Conservation (phyloP, 2,797 vertebrate species). For the Sciurus carolinensis region DNA sequence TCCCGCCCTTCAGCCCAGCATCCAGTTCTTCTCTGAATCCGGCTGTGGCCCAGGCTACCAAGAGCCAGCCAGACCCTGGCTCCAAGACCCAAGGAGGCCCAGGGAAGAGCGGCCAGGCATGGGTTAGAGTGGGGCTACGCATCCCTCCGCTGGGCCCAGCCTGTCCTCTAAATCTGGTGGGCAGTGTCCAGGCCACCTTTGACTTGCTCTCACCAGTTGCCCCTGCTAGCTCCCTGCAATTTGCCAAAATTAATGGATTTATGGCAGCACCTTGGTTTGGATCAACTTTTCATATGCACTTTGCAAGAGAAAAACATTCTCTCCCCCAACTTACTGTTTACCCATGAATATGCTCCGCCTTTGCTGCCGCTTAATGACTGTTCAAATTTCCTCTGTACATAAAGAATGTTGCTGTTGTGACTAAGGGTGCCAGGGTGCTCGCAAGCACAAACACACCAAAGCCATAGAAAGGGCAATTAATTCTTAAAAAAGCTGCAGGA, state of each 20-base stretch:
- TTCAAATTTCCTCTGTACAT: conserved; percentile 81
- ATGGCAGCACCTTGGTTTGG: conserved; percentile 85
- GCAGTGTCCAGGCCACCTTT: conserved; percentile 54
- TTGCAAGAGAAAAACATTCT: conserved; percentile 84
- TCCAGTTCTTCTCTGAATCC: accelerated
- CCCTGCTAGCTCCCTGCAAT: conserved; percentile 80
- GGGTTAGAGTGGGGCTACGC: background rate
- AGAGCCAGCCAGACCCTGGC: background rate
- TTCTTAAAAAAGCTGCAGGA: conserved; percentile 55
- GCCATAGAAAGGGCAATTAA: conserved; percentile 86
- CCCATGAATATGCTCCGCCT: conserved; percentile 83
- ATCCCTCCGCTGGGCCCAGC: accelerated
- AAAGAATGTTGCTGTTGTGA: conserved; percentile 83
- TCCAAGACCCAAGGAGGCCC: accelerated
- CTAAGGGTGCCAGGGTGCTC: conserved; percentile 82
- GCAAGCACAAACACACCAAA: conserved; percentile 82
- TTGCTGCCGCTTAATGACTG: conserved; percentile 86
- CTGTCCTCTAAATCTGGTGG: conserved; percentile 69
- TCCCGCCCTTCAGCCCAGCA: accelerated
- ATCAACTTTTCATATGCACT: conserved; percentile 85
- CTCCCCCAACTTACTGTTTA: conserved; percentile 83
- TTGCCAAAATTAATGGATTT: conserved; percentile 89
- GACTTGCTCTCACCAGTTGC: conserved; percentile 68
- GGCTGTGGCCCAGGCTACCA: accelerated
- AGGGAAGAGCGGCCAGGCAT: background rate